Percentiles rank a stretch among this genome's conserved stretches.
Evolutionary conservation across 2,888 invertebrate genomes (phyloP).

Genomic region (Sericinus montela): DNA sequence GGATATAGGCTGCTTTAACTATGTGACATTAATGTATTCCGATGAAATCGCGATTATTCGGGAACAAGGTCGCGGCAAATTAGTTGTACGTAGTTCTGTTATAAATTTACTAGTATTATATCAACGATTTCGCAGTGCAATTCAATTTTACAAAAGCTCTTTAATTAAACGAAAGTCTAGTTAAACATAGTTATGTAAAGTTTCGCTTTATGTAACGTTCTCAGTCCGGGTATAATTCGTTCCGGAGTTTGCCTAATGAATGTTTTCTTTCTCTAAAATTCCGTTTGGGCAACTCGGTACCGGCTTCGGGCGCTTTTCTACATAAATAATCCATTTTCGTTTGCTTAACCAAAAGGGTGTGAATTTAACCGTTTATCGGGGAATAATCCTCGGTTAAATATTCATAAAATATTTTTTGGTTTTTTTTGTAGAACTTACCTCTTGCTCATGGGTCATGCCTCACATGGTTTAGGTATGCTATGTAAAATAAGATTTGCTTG

Average conservation of each 20-base stretch:
- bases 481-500: no score
- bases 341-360: not conserved
- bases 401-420: no score
- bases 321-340: slow-evolving; percentile 7
- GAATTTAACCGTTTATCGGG: not conserved
- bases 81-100: no score
- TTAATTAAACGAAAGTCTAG: slow-evolving; percentile 13
- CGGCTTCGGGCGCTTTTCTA: slow-evolving; percentile 10
- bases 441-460: no score
- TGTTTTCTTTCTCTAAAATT: slow-evolving; percentile 24
- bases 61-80: no score
- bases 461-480: no score
- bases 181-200: slow-evolving; percentile 18
- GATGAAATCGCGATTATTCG: no score
- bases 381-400: not conserved
- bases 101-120: no score
- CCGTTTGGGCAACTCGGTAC: slow-evolving; percentile 14
- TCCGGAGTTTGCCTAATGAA: slow-evolving; percentile 18
- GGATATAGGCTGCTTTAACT: no score
- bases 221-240: slow-evolving; percentile 13
- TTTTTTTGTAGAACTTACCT: no score
- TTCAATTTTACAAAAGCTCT: slow-evolving; percentile 10
- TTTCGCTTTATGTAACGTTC: slow-evolving; percentile 14
- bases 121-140: not conserved
- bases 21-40: no score